Evolutionary conservation across 2,888 invertebrate genomes (phyloP), one percentile per base, ranked within the genome.

Genomic region (Hyposoter dolosus): DNA sequence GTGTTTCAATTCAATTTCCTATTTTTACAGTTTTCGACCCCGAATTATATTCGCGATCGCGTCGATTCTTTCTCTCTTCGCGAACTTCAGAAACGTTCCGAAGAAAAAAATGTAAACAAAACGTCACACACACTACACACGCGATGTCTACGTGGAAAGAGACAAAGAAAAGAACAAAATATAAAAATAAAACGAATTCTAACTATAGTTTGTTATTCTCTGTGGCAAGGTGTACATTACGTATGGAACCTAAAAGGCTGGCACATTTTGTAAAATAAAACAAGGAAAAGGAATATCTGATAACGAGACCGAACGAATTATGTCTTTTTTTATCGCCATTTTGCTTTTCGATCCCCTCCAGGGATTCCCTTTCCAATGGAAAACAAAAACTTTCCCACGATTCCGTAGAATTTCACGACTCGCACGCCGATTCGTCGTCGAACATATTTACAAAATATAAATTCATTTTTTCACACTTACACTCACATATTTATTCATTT

Each of bases 261-360:
- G 82, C 83, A 85, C 83, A 81, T 85, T 85, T 85, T 87, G 87
- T 87, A 85, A 87, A 87, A 83, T 87, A 85, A 87, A 60, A 60
- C 23, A 23, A 56, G 56, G 23, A 50, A 17, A 50, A 50, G 82
- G 56, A 81, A 60, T 82, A 83, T 75, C 66, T 71, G 75, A 78
- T 83, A 69, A 68, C 53, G 76, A 63, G 53, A 65, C 66, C 32
- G 17, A 71, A 40, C 35, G 47, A 63, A 47, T 40, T 69, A 47
- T 69, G 53, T 80, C 5, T 45, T 12, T 50, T 75, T 79, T 77
- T 81, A 53, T 65, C n/a, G 15, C 28, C 53, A n/a, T 69, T 76
- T 75, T 47, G 35, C 40, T 10, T 63, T 12, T 45, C 28, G 40
- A 72, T 35, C 28, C 53, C 40, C 50, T 15, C 7, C 28, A n/a